phyloP scores from a whole-genome alignment of 2,797 vertebrate genomes.

The Dendrocincla tyrannina region DNA sequence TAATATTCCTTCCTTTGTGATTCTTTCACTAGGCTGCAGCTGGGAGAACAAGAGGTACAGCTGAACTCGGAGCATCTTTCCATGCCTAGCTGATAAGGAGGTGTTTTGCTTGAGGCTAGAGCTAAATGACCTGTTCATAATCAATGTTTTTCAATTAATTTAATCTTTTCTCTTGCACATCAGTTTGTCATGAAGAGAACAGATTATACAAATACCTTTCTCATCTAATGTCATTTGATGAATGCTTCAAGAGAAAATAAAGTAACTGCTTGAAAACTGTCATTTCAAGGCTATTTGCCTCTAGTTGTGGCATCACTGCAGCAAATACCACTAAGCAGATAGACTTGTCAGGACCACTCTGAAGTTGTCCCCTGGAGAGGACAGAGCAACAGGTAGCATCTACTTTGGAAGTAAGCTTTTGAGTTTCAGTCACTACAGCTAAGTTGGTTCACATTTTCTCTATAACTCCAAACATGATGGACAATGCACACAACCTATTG shows the following conservation, averaged over 20 bases:
- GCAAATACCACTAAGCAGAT: background rate
- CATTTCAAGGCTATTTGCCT: background rate
- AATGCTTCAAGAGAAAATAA: slow-evolving; percentile 6
- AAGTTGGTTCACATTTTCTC: background rate
- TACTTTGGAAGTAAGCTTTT: background rate
- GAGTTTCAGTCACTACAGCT: background rate
- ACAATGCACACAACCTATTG: background rate
- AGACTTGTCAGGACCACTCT: background rate
- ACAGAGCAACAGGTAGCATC: background rate
- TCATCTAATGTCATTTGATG: background rate
- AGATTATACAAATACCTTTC: background rate
- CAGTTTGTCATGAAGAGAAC: slow-evolving; percentile 1
- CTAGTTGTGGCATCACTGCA: background rate
- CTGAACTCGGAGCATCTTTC: background rate
- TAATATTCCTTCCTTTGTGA: slow-evolving; percentile 34
- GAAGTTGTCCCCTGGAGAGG: background rate
- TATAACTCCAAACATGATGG: background rate
- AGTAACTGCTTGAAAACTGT: background rate
- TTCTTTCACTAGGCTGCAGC: background rate
- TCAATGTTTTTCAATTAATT: slow-evolving; percentile 42
- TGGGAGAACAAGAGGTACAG: background rate
- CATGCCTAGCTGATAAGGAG: background rate
- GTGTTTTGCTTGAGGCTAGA: slow-evolving; percentile 18
- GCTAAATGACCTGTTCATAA: slow-evolving; percentile 43
- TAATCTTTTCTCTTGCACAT: slow-evolving; percentile 42